phyloP scores from a whole-genome alignment of 2,888 invertebrate species.

The Branchellion lobata region DNA sequence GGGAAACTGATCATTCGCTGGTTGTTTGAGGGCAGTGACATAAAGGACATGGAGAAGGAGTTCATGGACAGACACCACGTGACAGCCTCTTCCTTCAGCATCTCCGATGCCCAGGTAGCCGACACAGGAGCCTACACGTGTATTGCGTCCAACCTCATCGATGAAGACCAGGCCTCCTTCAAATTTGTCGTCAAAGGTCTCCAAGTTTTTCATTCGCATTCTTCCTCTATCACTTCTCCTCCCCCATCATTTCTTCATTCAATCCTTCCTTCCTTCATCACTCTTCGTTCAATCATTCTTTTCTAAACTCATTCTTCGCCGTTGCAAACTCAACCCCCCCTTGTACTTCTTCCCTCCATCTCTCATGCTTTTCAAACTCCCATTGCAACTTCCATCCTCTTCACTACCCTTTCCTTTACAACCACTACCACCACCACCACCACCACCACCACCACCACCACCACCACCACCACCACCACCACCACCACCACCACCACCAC shows the following conservation, averaged over 20 bases:
- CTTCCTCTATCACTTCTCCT: background rate
- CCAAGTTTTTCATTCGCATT: background rate
- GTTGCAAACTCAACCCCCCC: no score
- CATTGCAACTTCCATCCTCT: no score
- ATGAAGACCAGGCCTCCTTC: conserved; percentile 47
- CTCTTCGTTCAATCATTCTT: no score
- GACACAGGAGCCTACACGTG: conserved; percentile 52
- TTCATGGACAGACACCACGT: conserved; percentile 48
- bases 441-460: no score
- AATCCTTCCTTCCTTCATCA: no score
- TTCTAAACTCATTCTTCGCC: no score
- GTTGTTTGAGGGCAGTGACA: conserved; percentile 74
- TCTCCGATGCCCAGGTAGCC: conserved; percentile 53
- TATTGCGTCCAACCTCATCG: conserved; percentile 52
- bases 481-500: no score
- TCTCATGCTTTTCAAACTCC: no score
- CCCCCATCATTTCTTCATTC: background rate
- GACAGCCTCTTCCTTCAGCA: conserved; percentile 52
- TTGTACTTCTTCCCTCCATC: no score
- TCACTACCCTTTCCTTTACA: no score
- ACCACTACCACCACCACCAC: no score
- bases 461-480: no score
- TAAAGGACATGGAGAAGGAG: background rate
- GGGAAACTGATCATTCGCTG: conserved; percentile 74
- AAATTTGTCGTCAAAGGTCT: conserved; percentile 52